Conservation (phyloP, 2,888 invertebrate species). For the Scaptomyza flava region DNA sequence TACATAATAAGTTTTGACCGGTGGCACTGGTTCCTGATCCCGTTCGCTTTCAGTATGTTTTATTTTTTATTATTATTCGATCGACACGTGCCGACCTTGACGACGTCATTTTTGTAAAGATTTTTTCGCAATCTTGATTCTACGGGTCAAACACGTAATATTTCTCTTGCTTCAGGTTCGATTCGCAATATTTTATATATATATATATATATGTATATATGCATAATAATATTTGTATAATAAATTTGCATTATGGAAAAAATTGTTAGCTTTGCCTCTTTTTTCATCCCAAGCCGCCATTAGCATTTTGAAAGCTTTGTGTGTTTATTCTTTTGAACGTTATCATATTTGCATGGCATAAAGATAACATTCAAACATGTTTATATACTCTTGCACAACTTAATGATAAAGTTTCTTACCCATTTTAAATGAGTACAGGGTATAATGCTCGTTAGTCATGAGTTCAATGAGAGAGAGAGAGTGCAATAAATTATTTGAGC, state of each 20-base stretch:
- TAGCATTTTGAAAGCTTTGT: not conserved
- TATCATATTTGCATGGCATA: slow-evolving; percentile 1
- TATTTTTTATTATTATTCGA: slow-evolving; percentile 25
- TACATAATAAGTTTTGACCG: not conserved
- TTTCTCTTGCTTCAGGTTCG: slow-evolving; percentile 14
- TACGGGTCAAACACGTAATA: slow-evolving; percentile 60
- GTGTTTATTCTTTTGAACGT: not conserved
- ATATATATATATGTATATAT: not conserved
- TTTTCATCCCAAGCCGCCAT: not conserved
- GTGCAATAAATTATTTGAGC: not conserved
- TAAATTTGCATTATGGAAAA: no score
- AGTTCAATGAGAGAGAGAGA: not conserved
- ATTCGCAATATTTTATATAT: not conserved
- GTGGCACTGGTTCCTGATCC: slow-evolving; percentile 22
- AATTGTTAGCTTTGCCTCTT: not conserved
- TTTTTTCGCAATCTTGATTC: slow-evolving; percentile 45
- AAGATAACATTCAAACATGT: not conserved
- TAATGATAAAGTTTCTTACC: not conserved
- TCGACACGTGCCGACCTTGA: slow-evolving; percentile 66
- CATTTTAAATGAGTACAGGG: not conserved
- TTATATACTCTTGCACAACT: not conserved
- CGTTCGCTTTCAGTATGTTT: slow-evolving; percentile 24
- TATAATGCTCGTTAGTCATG: not conserved
- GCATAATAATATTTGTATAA: not conserved
- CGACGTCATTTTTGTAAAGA: slow-evolving; percentile 65